Percentiles rank a stretch among this genome's conserved stretches.
phyloP scores from a whole-genome alignment of 64 coral and sea anemone species.

The Exaiptasia diaphana region DNA sequence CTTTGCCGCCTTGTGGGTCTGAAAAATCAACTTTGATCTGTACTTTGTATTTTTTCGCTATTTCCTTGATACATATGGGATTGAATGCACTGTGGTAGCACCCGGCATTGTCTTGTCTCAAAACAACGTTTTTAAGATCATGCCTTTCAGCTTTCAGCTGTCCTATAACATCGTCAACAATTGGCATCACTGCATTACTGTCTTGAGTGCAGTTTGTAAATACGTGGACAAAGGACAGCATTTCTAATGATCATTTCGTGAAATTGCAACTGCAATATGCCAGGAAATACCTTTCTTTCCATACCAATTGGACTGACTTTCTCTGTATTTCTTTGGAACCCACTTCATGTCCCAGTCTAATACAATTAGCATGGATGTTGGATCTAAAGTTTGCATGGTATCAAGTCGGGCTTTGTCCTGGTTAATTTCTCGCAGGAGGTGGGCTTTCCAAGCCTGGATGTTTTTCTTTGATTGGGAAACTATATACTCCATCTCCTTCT shows the following conservation, averaged over 20 bases:
- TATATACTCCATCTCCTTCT: background rate
- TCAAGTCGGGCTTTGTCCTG: background rate
- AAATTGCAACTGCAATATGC: conserved; percentile 12
- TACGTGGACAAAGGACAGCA: conserved; percentile 19
- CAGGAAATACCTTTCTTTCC: conserved; percentile 20
- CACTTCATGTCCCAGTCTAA: conserved; percentile 25
- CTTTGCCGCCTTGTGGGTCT: conserved; percentile 24
- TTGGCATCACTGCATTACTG: conserved; percentile 14
- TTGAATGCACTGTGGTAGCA: conserved; percentile 17
- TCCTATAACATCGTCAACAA: conserved; percentile 18
- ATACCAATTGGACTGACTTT: conserved; percentile 39
- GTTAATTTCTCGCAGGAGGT: background rate
- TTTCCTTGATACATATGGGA: background rate
- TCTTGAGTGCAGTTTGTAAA: conserved; percentile 31
- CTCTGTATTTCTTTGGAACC: conserved; percentile 1
- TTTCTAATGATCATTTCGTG: background rate
- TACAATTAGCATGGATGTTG: background rate
- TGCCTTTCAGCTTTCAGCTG: conserved; percentile 19
- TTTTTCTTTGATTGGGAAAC: background rate
- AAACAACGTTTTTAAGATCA: background rate
- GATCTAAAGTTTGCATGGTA: background rate
- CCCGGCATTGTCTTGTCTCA: conserved; percentile 20
- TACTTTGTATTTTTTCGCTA: conserved; percentile 10
- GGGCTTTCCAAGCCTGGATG: background rate
- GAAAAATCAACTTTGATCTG: conserved; percentile 8